Base-by-base conservation (phyloP, 2,888 invertebrate genomes). In the Amaurobius ferox region DNA sequence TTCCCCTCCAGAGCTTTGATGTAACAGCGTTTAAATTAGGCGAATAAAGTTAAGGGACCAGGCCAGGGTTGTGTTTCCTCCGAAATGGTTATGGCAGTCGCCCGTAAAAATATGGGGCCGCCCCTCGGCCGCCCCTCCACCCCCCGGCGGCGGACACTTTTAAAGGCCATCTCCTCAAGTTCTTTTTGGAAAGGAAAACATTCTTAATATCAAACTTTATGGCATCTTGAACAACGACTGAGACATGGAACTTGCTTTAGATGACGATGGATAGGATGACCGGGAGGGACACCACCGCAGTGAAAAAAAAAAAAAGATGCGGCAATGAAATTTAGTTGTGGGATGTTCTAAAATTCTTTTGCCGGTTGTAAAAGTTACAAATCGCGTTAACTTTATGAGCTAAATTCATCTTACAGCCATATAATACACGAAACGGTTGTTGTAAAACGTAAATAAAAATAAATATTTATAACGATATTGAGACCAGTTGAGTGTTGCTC, bases 11-110 rank as follows among this genome's bases (percentile, higher is more conserved):
- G 30, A 23, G 29, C 55, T 16, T 32, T 30, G 23, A 71, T 72
- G 81, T 85, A 85, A 77, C 77, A 67, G 72, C 70, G 83, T 72
- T 83, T 85, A 85, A 85, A 85, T 85, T 85, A 77, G 83, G 83
- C 76, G 77, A 72, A 83, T 76, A 73, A 73, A 76, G 81, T 83
- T 83, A 83, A 40, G 64, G 79, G 44, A 23, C 39, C 19, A 39
- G 61, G 39, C 32, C 66, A 29, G 32, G 19, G 78, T 32, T 1
- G 13, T 26, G 32, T 0, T 55, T 68, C 19, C 29, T 35, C 48
- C 28, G 32, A 39, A 73, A 61, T 66, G 26, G 61, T 73, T 73
- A 61, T 61, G 16, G 32, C 62, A 35, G 32, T 35, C 26, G 30
- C 28, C 23, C 6, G 26, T 16, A n/a, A 16, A 35, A 39, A 39